Percentiles rank a stretch among this genome's conserved stretches.
phyloP scores from a whole-genome alignment of 2,113 vertebrate species.

The Neodon shergylaensis region DNA sequence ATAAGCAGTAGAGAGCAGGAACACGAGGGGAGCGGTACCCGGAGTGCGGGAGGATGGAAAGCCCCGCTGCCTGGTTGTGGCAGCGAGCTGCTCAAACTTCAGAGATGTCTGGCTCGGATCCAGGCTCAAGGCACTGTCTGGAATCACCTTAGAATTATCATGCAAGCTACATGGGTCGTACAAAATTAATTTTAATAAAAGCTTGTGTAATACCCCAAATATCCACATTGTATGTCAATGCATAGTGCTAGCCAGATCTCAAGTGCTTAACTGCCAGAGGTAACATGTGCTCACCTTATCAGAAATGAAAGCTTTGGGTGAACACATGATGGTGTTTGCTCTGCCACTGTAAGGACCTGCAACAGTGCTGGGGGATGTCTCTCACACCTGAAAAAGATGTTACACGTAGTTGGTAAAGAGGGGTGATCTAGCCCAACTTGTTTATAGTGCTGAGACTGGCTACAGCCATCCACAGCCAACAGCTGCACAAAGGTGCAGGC shows the following conservation, averaged over 20 bases:
- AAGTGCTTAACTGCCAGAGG: not conserved
- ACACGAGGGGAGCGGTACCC: rapidly evolving
- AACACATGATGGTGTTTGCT: rapidly evolving
- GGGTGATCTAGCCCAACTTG: rapidly evolving
- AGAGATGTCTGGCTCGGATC: rapidly evolving
- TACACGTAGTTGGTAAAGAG: not conserved
- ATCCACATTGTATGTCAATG: not conserved
- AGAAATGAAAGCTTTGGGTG: not conserved
- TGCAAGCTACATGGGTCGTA: not conserved
- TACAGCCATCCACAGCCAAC: no score
- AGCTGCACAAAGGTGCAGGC: not conserved
- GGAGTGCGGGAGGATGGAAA: not conserved
- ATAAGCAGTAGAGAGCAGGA: not conserved
- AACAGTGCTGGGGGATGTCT: no score
- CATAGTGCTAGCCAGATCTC: rapidly evolving
- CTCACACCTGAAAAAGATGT: not conserved
- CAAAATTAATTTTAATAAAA: not conserved
- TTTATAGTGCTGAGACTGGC: not conserved
- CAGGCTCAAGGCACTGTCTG: not conserved
- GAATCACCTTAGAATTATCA: not conserved
- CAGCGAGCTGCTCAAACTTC: rapidly evolving
- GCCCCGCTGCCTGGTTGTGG: rapidly evolving
- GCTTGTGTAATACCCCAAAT: not conserved
- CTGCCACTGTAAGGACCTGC: not conserved
- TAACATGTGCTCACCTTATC: not conserved